phyloP scores from a whole-genome alignment of 2,888 invertebrate genomes.

The Lycocerus yunnanus region DNA sequence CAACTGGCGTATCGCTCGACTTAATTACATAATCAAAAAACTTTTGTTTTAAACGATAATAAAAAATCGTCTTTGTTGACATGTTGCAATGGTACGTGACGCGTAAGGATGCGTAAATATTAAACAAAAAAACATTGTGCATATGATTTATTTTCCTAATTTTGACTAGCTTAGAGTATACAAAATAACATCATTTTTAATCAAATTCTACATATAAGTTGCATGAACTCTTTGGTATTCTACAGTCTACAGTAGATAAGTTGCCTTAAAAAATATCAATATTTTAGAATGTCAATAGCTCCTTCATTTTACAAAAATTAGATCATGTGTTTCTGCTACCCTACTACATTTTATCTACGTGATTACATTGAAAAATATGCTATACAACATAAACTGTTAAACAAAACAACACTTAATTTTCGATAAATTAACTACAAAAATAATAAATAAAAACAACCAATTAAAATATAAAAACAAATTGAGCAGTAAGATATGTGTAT shows the following conservation, averaged over 20 bases:
- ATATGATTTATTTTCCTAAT: background rate
- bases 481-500: background rate
- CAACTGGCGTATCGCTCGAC: too few species aligned
- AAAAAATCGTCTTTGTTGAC: too few species aligned
- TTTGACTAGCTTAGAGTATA: constrained; percentile 5
- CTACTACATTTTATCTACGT: background rate
- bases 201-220: background rate
- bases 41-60: too few species aligned
- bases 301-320: background rate
- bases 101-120: background rate
- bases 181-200: background rate
- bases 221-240: background rate
- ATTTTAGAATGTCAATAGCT: background rate
- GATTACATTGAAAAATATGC: background rate
- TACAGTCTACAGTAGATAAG: background rate
- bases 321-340: background rate
- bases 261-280: background rate
- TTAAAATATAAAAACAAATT: background rate
- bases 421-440: background rate
- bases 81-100: too few species aligned
- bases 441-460: background rate
- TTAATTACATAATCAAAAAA: too few species aligned
- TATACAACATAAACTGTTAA: background rate
- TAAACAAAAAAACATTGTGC: background rate
- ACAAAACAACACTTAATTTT: background rate